phyloP scores from a whole-genome alignment of 2,113 vertebrate genomes.

The Felis chaus region DNA sequence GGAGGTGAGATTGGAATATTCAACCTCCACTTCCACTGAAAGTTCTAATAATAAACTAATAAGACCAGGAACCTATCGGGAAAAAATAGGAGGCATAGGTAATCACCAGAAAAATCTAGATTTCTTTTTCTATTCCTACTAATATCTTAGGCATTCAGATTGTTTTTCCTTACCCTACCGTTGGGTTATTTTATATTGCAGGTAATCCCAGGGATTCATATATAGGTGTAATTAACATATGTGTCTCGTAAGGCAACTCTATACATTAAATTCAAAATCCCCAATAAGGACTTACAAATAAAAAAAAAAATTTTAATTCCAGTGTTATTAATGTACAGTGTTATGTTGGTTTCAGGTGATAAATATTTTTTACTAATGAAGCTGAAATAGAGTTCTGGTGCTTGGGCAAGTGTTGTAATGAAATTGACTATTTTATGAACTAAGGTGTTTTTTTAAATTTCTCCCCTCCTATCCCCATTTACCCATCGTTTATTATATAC shows the following conservation, averaged over 20 bases:
- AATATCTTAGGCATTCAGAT: background rate
- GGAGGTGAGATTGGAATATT: background rate
- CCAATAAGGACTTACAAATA: background rate
- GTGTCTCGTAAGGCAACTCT: background rate
- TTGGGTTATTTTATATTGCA: background rate
- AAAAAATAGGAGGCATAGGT: background rate
- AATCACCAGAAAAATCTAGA: background rate
- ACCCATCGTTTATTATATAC: background rate
- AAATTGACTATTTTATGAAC: slow-evolving; percentile 19
- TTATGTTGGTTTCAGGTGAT: background rate
- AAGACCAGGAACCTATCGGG: background rate
- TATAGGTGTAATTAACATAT: background rate
- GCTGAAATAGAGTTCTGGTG: background rate
- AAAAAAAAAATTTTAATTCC: background rate
- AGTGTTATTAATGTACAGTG: background rate
- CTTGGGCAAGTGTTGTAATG: background rate
- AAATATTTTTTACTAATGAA: background rate
- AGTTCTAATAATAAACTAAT: background rate
- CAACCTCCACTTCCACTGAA: background rate
- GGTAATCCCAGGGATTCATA: background rate
- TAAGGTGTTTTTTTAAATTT: background rate
- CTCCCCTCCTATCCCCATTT: background rate
- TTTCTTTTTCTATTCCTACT: background rate
- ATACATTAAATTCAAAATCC: background rate
- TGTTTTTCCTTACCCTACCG: background rate